Base-by-base conservation (phyloP, 2,888 invertebrate species). In the Epinotia brunnichana region DNA sequence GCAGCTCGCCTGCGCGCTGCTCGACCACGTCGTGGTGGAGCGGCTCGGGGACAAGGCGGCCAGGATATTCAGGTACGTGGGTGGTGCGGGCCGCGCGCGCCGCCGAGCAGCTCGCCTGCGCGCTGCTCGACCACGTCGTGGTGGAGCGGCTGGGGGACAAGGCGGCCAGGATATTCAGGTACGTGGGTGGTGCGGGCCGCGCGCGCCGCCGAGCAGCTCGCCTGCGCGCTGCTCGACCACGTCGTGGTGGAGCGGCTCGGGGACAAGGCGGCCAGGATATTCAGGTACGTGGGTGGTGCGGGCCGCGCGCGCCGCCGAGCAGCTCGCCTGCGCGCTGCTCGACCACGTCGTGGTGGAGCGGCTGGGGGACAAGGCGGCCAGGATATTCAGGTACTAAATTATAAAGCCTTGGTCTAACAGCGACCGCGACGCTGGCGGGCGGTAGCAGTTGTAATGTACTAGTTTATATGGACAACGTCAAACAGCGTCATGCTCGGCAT, bases 181-280 rank as follows among this genome's bases (percentile, higher is more conserved):
- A 56, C 97, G 81, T 97, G 95, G 87, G 94, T 94, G 60, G 95
- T 99, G 73, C 95, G 96, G 82, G 94, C 96, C 83, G 94, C 95
- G 76, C 93, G 94, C 77, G 96, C 97, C 0, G 95, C 97, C 74
- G 93, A 93, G 35, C 94, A 95, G 68, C 92, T 98, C 68, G 95
- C 96, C n/a, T 95, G 95, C 89, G 94, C 95, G 60, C 94, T 95
- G 66, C 92, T 98, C 0, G 98, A 98, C 82, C 96, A 97, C 80
- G 94, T 96, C 35, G 96, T 99, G 67, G 95, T 96, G 48, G 98
- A 98, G 91, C 95, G 97, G 78, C 97, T 97, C 83, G 98, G 97
- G 57, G 95, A 96, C 3, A 97, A 97, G 87, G 97, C 97, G 0
- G 96, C 97, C 0, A 94, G 98, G 86, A 97, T 98, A 83, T 98